Conservation (phyloP, 2,113 vertebrate species). For the human (Homo sapiens) region GRCh38 chr2:128613001-128613500, state of each 20-base stretch:
- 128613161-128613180: background rate
- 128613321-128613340: background rate
- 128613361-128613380: background rate
- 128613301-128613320: background rate
- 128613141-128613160: background rate
- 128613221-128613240: background rate
- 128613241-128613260: background rate
- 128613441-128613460: background rate
- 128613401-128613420: background rate
- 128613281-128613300: background rate
- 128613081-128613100: background rate
- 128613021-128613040: background rate
- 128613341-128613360: background rate
- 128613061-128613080: rapidly evolving
- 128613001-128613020: too few relatives aligned
- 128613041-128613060: background rate
- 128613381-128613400: background rate
- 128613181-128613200: background rate
- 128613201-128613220: background rate
- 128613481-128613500: background rate
- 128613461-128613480: background rate
- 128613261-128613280: background rate
- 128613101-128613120: background rate
- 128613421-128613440: background rate
- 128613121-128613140: background rate